Evolutionary conservation across 2,797 vertebrate genomes (phyloP), one percentile per base, ranked within the genome.

Genomic region (Hippoglossus hippoglossus): DNA sequence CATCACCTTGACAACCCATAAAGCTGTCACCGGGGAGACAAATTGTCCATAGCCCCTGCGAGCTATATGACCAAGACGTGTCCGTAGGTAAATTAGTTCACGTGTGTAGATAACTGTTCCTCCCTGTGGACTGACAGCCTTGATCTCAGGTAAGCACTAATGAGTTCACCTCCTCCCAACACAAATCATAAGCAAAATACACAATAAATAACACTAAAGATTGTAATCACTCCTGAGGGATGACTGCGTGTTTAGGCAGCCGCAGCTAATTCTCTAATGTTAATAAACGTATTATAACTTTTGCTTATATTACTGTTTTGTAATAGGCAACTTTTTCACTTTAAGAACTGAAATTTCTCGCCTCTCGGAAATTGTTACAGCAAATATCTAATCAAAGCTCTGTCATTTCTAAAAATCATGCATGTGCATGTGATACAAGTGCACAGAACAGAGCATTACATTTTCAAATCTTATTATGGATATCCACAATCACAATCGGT

Each of bases 1-100:
- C 83, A 82, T 91, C 87, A 88, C 87, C 82, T 59, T 85, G 90
- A 87, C 87, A 81, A 82, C 76, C 73, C 81, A 84, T 90, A 86
- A 92, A 91, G 61, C 83, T 86, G 89, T 92, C 89, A 80, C 80
- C 13, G 11, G 58, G 69, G 78, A 84, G 78, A 90, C 83, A 64
- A 75, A 89, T 73, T 86, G 83, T 82, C 77, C 71, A 13, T 15
- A 55, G 79, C 72, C 67, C 6, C 65, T 77, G 82, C 1, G n/a
- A 83, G 84, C 79, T 79, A 79, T 85, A 84, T 63, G 77, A 57
- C 73, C 65, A 46, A 79, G 69, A 84, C 44, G 59, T 85, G 82
- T 75, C 81, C 73, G 65, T 84, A 77, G 77, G 77, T 82, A 87
- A 86, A 84, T 79, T 41, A 85, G 59, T 79, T 60, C 55, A 71